A percentile compares a stretch with the other conserved stretches of the same genome.
These are phyloP conservation scores for Cyclargus thomasi DNA, from an alignment of 1,140 invertebrate species.

Conservation along the genomic window DNA sequence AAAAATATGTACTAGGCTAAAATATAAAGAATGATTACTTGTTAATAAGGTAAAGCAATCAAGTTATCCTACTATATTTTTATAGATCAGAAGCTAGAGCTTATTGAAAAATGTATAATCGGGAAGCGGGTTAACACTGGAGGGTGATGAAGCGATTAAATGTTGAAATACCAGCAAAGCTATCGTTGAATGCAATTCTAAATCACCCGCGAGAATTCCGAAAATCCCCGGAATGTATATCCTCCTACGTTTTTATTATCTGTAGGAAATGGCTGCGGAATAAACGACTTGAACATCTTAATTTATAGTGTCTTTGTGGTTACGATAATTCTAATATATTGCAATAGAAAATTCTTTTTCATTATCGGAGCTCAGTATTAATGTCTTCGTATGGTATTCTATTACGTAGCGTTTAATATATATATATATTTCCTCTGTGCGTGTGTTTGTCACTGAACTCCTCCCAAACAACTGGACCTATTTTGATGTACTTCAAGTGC, in stretches of 20 bases:
- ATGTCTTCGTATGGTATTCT: not conserved
- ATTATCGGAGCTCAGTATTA: not conserved
- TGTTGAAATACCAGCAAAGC: not conserved
- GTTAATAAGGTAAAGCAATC: too few species aligned
- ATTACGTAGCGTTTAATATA: not conserved
- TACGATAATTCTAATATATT: constrained; percentile 6
- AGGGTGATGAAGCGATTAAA: constrained; percentile 8
- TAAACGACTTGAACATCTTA: constrained; percentile 6
- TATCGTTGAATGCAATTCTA: constrained; percentile 8
- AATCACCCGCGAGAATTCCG: not conserved
- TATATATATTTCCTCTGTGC: not conserved
- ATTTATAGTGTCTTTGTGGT: constrained; percentile 7
- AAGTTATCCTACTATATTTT: too few species aligned
- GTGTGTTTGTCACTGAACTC: too few species aligned
- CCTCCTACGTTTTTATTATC: not conserved
- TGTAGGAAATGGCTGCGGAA: constrained; percentile 1
- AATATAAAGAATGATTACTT: too few species aligned
- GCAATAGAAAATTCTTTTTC: not conserved
- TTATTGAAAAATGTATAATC: too few species aligned
- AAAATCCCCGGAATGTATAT: not conserved
- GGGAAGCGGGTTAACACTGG: not conserved
- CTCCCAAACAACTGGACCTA: too few species aligned
- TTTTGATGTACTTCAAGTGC: too few species aligned
- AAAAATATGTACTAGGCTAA: too few species aligned
- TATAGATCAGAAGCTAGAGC: too few species aligned